Base-by-base conservation (phyloP, 2,113 vertebrate genomes). In the Probosciger aterrimus region DNA sequence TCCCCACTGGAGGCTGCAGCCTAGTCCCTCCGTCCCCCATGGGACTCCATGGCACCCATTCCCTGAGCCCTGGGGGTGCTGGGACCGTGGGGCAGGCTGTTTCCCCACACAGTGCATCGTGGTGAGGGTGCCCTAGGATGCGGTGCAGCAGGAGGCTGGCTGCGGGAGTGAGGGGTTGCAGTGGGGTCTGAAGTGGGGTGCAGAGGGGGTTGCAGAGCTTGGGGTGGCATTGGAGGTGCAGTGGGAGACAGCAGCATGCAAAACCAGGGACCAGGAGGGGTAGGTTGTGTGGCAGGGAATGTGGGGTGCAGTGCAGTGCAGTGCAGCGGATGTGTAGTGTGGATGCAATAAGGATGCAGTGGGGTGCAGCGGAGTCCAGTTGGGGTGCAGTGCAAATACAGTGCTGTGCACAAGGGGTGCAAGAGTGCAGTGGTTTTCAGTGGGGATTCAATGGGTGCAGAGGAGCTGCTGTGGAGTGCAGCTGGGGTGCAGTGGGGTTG, bases 181-280 rank as follows among this genome's bases (percentile, higher is more conserved):
- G n/a, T 27, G 44, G 20, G 25, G 41, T 25, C 25, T 30, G 14
- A 8, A 12, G 14, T 3, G 9, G 18, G 5, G 4, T 68, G 43
- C 33, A 30, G 23, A 13, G 17, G 7, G 14, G 8, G 3, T 22
- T 35, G 28, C 39, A 65, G 53, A 18, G 7, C 10, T 7, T 5
- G 23, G 13, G 41, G 18, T 7, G 43, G 30, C 35, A 24, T 2
- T 3, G 4, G 14, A 39, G 23, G 18, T 23, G 6, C 23, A 11
- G 46, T 4, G 12, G 50, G 41, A 55, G 27, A 30, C 4, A 35
- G n/a, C 0, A 0, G 4, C 0, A 0, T 39, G 35, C 10, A 11
- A 9, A 2, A 22, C 22, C 0, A 1, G 57, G 25, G 39, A 15
- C 27, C 1, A 2, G 18, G 24, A 28, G 16, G 4, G 7, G 25